Percentiles rank a stretch among this genome's conserved stretches.
These are phyloP conservation scores for Oryzias javanicus DNA, from an alignment of 2,113 vertebrate species.

Conservation along the genomic window DNA sequence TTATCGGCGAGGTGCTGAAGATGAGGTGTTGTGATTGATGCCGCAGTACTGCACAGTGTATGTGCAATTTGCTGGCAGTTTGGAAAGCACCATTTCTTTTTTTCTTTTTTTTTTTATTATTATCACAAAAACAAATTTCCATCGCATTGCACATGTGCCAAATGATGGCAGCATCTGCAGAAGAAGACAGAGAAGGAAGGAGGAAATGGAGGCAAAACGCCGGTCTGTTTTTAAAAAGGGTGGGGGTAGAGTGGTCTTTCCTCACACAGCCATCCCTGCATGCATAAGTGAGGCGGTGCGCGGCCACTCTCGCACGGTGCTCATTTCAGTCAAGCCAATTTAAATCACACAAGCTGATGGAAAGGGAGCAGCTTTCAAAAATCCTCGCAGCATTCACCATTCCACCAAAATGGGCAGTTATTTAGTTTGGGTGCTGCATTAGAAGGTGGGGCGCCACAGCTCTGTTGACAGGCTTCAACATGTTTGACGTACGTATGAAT, in stretches of 20 bases:
- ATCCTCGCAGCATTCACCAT: slow-evolving; percentile 18
- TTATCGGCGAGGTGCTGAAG: slow-evolving; percentile 48
- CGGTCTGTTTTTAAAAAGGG: slow-evolving; percentile 25
- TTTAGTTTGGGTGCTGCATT: slow-evolving; percentile 26
- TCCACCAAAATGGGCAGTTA: slow-evolving; percentile 32
- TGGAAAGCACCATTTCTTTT: slow-evolving; percentile 8
- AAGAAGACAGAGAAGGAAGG: slow-evolving; percentile 24
- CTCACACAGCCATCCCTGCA: slow-evolving; percentile 29
- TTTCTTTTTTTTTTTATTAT: background rate
- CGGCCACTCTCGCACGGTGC: slow-evolving; percentile 46
- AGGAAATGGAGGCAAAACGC: slow-evolving; percentile 15
- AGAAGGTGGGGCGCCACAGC: slow-evolving; percentile 4
- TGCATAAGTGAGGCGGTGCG: slow-evolving; percentile 31
- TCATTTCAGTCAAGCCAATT: slow-evolving; percentile 61
- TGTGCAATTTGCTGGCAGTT: slow-evolving; percentile 12
- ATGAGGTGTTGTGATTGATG: slow-evolving; percentile 63
- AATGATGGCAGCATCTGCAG: slow-evolving; percentile 36
- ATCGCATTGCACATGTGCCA: slow-evolving; percentile 46
- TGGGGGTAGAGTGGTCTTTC: background rate
- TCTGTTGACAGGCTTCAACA: background rate
- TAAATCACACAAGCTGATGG: slow-evolving; percentile 50
- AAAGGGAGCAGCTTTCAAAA: slow-evolving; percentile 42
- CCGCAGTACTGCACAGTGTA: slow-evolving; percentile 26
- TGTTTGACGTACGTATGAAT: background rate
- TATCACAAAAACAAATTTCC: slow-evolving; percentile 11